These are phyloP conservation scores for Conomelus anceps DNA, from an alignment of 2,888 invertebrate species.

Conservation along the genomic window DNA sequence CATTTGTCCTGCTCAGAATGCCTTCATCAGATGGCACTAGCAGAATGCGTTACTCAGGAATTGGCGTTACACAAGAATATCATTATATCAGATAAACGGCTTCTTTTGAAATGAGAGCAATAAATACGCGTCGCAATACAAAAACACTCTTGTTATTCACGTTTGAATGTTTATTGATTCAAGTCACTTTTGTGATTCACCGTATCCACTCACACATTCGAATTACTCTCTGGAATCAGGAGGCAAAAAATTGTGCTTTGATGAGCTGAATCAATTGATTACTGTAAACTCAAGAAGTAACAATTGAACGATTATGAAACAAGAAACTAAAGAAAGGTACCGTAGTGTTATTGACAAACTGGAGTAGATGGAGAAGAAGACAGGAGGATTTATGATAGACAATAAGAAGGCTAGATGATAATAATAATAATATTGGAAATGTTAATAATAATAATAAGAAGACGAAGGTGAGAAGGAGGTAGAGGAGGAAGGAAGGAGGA, in stretches of 20 bases:
- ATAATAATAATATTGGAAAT: no score
- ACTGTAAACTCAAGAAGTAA: neutral
- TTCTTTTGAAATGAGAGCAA: neutral
- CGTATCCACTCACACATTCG: no score
- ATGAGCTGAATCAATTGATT: neutral
- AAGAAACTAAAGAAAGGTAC: neutral
- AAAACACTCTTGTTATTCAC: no score
- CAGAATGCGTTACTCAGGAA: neutral
- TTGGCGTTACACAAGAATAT: neutral
- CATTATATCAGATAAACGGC: neutral
- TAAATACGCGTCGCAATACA: neutral
- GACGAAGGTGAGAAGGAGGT: no score
- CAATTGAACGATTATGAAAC: neutral
- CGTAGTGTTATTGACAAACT: neutral
- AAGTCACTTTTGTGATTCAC: no score
- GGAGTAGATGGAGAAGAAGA: no score
- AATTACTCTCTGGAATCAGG: no score
- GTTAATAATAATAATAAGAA: no score
- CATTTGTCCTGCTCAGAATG: neutral
- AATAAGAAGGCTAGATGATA: no score
- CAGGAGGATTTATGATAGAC: no score
- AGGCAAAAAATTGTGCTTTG: neutral
- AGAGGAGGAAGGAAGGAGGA: no score
- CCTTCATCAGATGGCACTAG: neutral
- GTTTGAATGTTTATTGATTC: no score